Evolutionary conservation across 2,797 vertebrate genomes (phyloP), one percentile per base, ranked within the genome.

Genomic region (Silurus aristotelis): DNA sequence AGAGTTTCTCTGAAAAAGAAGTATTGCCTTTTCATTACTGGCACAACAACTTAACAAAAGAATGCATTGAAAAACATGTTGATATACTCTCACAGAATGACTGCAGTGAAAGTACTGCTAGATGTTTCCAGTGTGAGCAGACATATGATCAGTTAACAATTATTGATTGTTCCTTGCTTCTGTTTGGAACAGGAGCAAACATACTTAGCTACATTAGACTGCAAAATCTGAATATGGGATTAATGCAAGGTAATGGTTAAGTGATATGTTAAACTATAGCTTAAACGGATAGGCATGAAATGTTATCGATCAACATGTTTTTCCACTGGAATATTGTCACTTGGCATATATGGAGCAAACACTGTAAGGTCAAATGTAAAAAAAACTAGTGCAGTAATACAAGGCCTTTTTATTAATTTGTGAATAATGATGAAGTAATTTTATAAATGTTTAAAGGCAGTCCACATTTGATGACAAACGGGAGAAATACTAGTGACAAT

Each of bases 91-190:
- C 82, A 80, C 90, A 90, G 38, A 77, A 38, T 27, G 17, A 60
- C 55, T 60, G 13, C 27, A 91, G 60, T 79, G 77, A 25, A 64
- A 64, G 77, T 46, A 22, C 52, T 77, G 25, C 55, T 77, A 58
- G 55, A 77, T 20, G 56, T 77, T 77, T 77, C 73, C 55, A 77
- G 86, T 87, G 73, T 84, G 84, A 87, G 77, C 78, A 87, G 87
- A 91, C 84, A 92, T 91, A 93, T 78, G 27, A 38, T 89, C 84
- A 92, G 90, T 83, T 87, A 81, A 88, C 90, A 63, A 60, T 61
- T 60, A 78, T 61, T 38, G 75, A 77, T 77, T 60, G 75, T 60
- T 38, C 6, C 56, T 60, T 60, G 17, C 10, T 6, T 38, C 56
- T 77, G 75, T 56, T 27, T 58, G 8, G 17, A 58, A 58, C 56